phyloP scores from a whole-genome alignment of 2,888 invertebrate genomes.

The Anoncus sp. region DNA sequence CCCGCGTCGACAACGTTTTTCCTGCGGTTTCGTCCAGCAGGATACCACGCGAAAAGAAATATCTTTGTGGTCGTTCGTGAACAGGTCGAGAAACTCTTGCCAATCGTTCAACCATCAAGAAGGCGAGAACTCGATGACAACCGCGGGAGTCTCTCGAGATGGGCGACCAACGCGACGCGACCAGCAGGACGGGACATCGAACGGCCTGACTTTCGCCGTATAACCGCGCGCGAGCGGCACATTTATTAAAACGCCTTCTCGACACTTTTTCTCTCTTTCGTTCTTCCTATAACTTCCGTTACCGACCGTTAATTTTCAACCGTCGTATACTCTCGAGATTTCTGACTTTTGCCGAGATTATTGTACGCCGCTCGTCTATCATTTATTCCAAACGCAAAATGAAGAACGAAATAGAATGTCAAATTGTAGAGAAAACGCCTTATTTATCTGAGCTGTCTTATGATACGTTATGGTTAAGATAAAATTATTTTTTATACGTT shows the following conservation, averaged over 20 bases:
- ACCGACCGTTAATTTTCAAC: constrained; percentile 45
- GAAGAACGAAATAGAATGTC: neutral
- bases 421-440: constrained; percentile 10
- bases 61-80: constrained; percentile 70
- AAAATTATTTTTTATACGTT: neutral
- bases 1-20: constrained; percentile 62
- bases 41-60: constrained; percentile 73
- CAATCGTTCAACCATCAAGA: constrained; percentile 32
- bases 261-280: constrained; percentile 31
- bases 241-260: constrained; percentile 57
- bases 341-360: constrained; percentile 11
- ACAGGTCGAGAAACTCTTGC: constrained; percentile 72
- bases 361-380: constrained; percentile 3
- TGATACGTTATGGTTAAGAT: neutral
- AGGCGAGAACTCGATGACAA: constrained; percentile 51
- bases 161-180: constrained; percentile 19
- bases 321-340: constrained; percentile 14
- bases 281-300: constrained; percentile 47
- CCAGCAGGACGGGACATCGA: constrained; percentile 23
- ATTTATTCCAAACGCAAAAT: neutral
- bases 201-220: too few species aligned
- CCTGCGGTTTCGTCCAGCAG: constrained; percentile 67
- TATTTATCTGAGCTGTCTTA: constrained; percentile 6
- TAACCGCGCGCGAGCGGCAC: constrained; percentile 26
- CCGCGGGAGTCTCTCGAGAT: constrained; percentile 10